These are phyloP conservation scores for Malurus alboscapulatus DNA, from an alignment of 2,113 vertebrate genomes.

Conservation along the genomic window DNA sequence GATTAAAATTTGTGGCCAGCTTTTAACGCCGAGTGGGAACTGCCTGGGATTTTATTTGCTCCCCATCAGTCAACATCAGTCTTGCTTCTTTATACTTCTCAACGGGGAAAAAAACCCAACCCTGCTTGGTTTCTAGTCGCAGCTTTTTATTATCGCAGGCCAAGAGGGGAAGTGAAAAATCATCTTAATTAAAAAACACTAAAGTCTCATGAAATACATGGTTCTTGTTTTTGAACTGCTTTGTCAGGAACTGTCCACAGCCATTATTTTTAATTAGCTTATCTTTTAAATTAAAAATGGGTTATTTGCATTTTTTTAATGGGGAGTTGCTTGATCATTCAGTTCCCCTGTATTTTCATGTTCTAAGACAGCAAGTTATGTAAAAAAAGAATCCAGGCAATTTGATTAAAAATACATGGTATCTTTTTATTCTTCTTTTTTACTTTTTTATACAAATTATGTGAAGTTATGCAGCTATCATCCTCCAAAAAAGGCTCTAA, in stretches of 20 bases:
- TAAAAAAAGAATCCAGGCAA: conserved; percentile 22
- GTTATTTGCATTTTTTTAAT: conserved; percentile 60
- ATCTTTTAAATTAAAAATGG: conserved; percentile 67
- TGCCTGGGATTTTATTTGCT: conserved; percentile 15
- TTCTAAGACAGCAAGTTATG: not conserved
- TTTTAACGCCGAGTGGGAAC: not conserved
- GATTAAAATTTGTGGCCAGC: not conserved
- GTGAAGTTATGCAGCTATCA: not conserved
- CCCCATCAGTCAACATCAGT: conserved; percentile 14
- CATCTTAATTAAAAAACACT: conserved; percentile 66
- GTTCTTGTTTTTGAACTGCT: conserved; percentile 63
- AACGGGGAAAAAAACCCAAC: not conserved
- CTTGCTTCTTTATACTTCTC: conserved; percentile 39
- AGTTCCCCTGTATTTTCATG: conserved; percentile 37
- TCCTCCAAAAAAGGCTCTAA: not conserved
- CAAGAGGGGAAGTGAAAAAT: conserved; percentile 57
- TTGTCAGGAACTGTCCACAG: conserved; percentile 61
- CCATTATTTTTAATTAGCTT: conserved; percentile 70
- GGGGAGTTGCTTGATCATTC: conserved; percentile 29
- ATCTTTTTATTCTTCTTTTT: conserved; percentile 17
- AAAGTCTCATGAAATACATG: conserved; percentile 33
- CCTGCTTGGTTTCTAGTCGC: conserved; percentile 9
- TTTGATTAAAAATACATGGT: conserved; percentile 37
- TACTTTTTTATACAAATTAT: not conserved
- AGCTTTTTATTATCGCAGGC: conserved; percentile 47